phyloP scores from a whole-genome alignment of 2,888 invertebrate species.

The Coecobrya sp. region DNA sequence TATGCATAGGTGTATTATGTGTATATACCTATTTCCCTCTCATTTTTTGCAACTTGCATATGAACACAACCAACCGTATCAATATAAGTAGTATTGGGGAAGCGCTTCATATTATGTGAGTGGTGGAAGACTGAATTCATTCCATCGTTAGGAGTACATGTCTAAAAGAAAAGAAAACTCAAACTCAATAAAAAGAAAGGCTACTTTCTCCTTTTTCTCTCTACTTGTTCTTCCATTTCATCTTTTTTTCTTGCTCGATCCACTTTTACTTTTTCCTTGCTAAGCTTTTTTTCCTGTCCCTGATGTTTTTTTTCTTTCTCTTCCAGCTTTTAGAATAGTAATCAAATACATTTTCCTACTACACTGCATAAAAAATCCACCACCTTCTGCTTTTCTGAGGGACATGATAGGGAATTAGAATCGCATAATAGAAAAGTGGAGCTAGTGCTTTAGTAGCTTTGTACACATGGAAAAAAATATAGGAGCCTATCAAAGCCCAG shows the following conservation, averaged over 20 bases:
- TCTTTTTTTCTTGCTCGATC: conserved; percentile 58
- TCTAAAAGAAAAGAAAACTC: conserved; percentile 65
- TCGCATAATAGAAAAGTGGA: conserved; percentile 35
- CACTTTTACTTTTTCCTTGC: conserved; percentile 64
- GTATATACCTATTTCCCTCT: background rate
- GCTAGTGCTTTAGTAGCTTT: too few species aligned
- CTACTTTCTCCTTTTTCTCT: conserved; percentile 62
- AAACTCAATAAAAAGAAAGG: conserved; percentile 77
- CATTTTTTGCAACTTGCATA: conserved; percentile 40
- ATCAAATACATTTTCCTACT: conserved; percentile 71
- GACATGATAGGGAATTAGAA: conserved; percentile 65
- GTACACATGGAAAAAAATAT: conserved; percentile 22
- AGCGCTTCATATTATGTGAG: conserved; percentile 42
- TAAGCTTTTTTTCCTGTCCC: conserved; percentile 46
- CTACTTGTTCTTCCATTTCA: conserved; percentile 56
- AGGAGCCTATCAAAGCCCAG: background rate
- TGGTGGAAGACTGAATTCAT: conserved; percentile 65
- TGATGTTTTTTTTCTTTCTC: conserved; percentile 37
- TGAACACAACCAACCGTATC: conserved; percentile 4
- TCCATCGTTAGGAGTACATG: conserved; percentile 65
- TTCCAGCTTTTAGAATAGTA: conserved; percentile 61
- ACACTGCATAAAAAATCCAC: background rate
- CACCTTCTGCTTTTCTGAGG: conserved; percentile 48
- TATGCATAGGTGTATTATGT: background rate
- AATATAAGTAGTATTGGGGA: too few species aligned